Evolutionary conservation across 2,113 vertebrate genomes (phyloP), one percentile per base, ranked within the genome.

Genomic region (Acrocephalus kingi): DNA sequence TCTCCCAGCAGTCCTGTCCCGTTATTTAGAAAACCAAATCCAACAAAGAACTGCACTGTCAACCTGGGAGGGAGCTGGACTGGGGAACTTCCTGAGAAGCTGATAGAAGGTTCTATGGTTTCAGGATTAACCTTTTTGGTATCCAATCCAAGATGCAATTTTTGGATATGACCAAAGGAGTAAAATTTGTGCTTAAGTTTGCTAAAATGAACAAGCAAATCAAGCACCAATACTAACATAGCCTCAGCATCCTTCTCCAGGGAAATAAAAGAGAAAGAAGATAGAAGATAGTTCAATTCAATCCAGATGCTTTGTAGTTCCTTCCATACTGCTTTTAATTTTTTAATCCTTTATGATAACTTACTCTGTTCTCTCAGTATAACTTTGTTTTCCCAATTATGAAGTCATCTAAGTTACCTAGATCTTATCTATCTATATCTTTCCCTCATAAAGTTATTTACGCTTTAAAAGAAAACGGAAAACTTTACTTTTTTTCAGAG

Each of bases 161-260:
- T 71, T 74, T 84, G 33, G 24, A 23, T 51, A 5, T 20, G 39
- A 25, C 5, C 52, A 43, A 77, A 90, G 31, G 31, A 58, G 7
- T 20, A n/a, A 35, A 23, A 22, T 24, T 37, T 20, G 11, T 28
- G 6, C 25, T 51, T 7, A 13, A 41, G 24, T 52, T 17, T 48
- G 46, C 19, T 61, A 20, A 56, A 63, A 28, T 11, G 45, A 55
- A 10, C 14, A 35, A 61, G 14, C 1, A 10, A 59, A 51, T 54
- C 3, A 6, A 9, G 17, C 11, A 45, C 13, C 11, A 6, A 0
- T 24, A 37, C 14, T 54, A 37, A 10, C 4, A 13, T 4, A 51
- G 12, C 13, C 18, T 77, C 46, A 45, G 16, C 20, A 31, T 48
- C 8, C 3, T 64, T 3, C 39, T 77, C 11, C 6, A 49, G 43